Percentiles rank a stretch among this genome's conserved stretches.
Evolutionary conservation across 2,797 vertebrate species (phyloP).

Genomic region (Myioborus miniatus): DNA sequence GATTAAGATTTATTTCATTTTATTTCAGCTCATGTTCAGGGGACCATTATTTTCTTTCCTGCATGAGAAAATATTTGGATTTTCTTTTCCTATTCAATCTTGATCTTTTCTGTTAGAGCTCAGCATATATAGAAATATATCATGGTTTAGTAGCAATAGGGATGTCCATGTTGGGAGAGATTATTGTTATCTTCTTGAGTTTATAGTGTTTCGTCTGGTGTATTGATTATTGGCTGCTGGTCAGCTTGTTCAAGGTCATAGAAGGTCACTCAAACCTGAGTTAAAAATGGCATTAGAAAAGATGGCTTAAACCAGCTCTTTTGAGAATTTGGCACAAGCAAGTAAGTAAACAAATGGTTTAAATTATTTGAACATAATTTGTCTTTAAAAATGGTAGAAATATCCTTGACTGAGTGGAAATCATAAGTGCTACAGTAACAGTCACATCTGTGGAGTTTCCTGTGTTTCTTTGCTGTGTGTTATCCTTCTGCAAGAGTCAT

Average conservation of each 20-base stretch:
- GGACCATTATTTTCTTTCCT: background rate
- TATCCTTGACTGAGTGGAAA: background rate
- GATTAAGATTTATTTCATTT: conserved; percentile 24
- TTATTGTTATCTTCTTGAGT: background rate
- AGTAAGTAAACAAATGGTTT: background rate
- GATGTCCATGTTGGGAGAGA: background rate
- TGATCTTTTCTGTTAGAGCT: background rate
- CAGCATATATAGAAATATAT: background rate
- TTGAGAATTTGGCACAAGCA: background rate
- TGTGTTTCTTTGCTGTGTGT: background rate
- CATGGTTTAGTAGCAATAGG: background rate
- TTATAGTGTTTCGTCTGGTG: background rate
- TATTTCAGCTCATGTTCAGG: background rate
- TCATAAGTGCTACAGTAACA: background rate
- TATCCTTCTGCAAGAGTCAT: background rate
- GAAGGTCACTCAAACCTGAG: background rate
- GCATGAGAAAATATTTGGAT: background rate
- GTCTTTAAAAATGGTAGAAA: background rate
- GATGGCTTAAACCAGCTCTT: background rate
- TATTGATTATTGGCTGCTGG: conserved; percentile 23
- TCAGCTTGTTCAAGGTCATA: conserved; percentile 16
- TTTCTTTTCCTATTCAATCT: background rate
- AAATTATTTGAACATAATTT: background rate
- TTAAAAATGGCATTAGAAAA: background rate
- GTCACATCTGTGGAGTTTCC: background rate